Base-by-base conservation (phyloP, 2,797 vertebrate species). In the Sebastolobus alascanus region DNA sequence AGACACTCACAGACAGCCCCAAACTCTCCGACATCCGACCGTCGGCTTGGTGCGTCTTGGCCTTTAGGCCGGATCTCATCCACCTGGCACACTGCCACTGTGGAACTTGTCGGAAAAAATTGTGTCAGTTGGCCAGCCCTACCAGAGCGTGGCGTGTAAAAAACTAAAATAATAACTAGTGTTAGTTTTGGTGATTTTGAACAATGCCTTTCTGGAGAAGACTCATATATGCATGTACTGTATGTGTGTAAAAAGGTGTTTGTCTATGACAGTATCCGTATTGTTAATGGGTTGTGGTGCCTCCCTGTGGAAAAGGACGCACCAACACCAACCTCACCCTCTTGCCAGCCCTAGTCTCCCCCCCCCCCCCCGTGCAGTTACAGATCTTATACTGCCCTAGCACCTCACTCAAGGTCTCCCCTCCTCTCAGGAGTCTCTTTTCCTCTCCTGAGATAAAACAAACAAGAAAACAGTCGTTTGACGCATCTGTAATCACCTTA, bases 401-500 rank as follows among this genome's bases (percentile, higher is more conserved):
- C 73, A 83, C 85, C 84, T 73, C 77, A 84, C 60, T 70, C 80
- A 85, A 86, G 80, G 84, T 81, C 82, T 82, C 56, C 71, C 40
- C 75, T 79, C 58, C 61, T 82, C 82, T 80, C 73, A 75, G 56
- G 82, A 90, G 82, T 79, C 80, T 86, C 74, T 68, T 70, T 82
- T 82, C 52, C 50, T 69, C 92, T 90, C 85, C 86, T 70, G 69
- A 88, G 90, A 90, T 92, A 93, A 94, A 94, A 94, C 92, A 95
- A 94, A 92, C 92, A 94, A 91, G 93, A 95, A 93, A 95, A 93
- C 86, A 90, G 80, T 92, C 79, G 79, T 95, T 93, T 90, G 95
- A 93, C 93, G 90, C 90, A 94, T 95, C 95, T 95, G 95, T 97
- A 96, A 97, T 97, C 97, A 98, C 96, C 97, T 97, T 96, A 95